Evolutionary conservation across 2,113 vertebrate genomes (phyloP).

Genomic region (Perca flavescens): DNA sequence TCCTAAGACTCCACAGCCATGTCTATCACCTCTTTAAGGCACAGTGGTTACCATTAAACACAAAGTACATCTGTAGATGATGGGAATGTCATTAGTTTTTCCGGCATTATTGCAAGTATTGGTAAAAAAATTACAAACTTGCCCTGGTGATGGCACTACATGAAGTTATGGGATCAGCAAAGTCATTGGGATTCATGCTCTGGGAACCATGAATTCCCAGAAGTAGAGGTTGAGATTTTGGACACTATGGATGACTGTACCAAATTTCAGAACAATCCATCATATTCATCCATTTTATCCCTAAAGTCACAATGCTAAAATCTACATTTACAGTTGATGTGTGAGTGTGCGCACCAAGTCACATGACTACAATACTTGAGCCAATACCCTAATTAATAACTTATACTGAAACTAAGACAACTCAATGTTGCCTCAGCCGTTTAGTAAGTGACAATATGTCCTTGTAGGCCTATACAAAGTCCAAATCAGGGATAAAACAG

Average conservation of each 20-base stretch:
- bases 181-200: neutral
- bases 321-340: neutral
- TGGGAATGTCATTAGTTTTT: neutral
- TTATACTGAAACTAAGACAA: neutral
- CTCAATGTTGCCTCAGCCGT: neutral
- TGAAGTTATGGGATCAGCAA: neutral
- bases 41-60: neutral
- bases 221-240: neutral
- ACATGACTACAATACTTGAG: neutral
- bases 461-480: neutral
- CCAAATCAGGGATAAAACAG: slow-evolving; percentile 3
- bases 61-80: neutral
- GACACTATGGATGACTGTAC: neutral
- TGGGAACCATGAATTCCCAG: neutral
- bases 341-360: neutral
- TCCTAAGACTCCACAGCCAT: too few species aligned
- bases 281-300: neutral
- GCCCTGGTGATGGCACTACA: neutral
- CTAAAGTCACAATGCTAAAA: neutral
- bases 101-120: too few species aligned
- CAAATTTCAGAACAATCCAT: neutral
- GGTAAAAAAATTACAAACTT: neutral
- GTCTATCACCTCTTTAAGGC: neutral
- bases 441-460: neutral
- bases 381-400: slow-evolving; percentile 1